Conservation (phyloP, 2,113 vertebrate genomes). For the Halichoerus grypus region DNA sequence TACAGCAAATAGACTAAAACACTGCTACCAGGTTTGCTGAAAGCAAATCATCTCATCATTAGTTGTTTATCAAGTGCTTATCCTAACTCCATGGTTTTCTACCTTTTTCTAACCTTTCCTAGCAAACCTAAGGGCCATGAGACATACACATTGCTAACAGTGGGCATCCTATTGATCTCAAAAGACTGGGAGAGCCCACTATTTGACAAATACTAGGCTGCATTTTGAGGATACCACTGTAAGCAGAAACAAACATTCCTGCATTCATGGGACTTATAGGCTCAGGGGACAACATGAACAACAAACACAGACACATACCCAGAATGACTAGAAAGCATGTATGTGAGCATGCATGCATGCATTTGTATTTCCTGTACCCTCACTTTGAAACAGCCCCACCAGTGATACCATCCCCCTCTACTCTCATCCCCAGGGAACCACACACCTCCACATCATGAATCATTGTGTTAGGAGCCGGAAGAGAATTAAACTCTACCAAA, state of each 20-base stretch:
- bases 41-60: conserved; percentile 43
- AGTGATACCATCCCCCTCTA: background rate
- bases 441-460: background rate
- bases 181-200: background rate
- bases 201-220: background rate
- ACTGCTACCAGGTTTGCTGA: background rate
- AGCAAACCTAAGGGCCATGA: background rate
- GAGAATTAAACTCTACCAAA: background rate
- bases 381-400: background rate
- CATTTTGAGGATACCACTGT: background rate
- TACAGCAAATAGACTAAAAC: background rate
- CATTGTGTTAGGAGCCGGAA: background rate
- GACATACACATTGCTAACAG: background rate
- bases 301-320: background rate
- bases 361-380: background rate
- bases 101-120: background rate
- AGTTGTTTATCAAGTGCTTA: conserved; percentile 1
- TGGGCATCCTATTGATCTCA: background rate
- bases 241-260: background rate
- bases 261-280: background rate
- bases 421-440: background rate
- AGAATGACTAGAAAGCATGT: background rate
- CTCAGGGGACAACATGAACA: background rate
- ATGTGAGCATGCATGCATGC: background rate
- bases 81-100: background rate